A percentile compares a stretch with the other conserved stretches of the same genome.
Conservation (phyloP, 2,888 invertebrate species). For the Scaptomyza parva region DNA sequence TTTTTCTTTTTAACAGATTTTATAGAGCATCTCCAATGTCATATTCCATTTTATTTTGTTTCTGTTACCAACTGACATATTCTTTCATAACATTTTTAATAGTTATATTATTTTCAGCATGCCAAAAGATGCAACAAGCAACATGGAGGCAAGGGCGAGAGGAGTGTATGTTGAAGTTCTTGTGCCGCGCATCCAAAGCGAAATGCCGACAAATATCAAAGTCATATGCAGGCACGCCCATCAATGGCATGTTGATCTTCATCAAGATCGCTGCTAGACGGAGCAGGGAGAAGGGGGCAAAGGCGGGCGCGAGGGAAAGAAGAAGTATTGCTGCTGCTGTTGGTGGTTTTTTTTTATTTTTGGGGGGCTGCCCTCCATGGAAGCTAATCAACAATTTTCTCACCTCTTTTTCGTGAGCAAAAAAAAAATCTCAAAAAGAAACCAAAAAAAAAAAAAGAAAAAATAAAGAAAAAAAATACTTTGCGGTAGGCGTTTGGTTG, state of each 20-base stretch:
- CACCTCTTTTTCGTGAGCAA: constrained; percentile 83
- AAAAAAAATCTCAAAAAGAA: too few species aligned
- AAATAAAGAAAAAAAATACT: constrained; percentile 30
- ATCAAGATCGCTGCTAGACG: constrained; percentile 70
- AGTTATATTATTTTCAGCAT: constrained; percentile 80
- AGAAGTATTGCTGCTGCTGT: constrained; percentile 17
- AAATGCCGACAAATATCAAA: constrained; percentile 81
- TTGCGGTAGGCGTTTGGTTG: constrained; percentile 82
- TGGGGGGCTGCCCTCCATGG: constrained; percentile 78
- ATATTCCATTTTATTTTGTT: too few species aligned
- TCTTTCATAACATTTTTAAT: constrained; percentile 66
- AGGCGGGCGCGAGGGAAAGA: not conserved
- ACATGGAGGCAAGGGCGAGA: not conserved
- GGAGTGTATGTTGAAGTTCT: not conserved
- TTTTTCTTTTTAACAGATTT: too few species aligned
- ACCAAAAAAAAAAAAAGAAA: constrained; percentile 8
- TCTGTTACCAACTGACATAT: not conserved
- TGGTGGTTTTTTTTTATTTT: constrained; percentile 14
- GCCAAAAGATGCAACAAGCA: constrained; percentile 23
- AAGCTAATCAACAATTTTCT: constrained; percentile 85
- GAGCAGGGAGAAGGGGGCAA: not conserved
- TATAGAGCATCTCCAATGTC: constrained; percentile 36
- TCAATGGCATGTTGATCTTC: constrained; percentile 79
- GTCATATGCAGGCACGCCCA: constrained; percentile 80
- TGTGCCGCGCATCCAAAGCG: constrained; percentile 50